Conservation (phyloP, 2,113 vertebrate genomes). For the Syngnathus typhle region DNA sequence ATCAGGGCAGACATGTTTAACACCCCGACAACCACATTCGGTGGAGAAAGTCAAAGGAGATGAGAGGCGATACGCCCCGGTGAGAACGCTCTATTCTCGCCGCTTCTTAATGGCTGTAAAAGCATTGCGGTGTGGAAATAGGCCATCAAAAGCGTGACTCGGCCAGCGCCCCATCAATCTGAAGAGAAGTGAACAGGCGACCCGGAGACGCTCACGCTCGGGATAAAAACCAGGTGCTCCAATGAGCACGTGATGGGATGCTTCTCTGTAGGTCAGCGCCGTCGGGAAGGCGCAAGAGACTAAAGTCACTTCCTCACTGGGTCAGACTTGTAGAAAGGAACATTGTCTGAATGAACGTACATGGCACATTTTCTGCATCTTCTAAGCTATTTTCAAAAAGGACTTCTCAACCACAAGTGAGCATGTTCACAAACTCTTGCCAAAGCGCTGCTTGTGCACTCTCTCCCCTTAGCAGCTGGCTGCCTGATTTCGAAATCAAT, state of each 20-base stretch:
- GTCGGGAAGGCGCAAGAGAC: constrained; percentile 18
- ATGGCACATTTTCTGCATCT: neutral
- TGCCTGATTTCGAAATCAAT: constrained; percentile 44
- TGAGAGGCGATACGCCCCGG: constrained; percentile 3
- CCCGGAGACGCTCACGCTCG: constrained; percentile 5
- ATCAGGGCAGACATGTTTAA: constrained; percentile 6
- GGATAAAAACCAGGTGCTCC: constrained; percentile 34
- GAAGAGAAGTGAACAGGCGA: neutral
- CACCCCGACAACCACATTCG: neutral
- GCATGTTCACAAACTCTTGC: constrained; percentile 19
- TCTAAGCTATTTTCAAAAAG: neutral
- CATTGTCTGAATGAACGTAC: neutral
- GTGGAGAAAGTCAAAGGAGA: constrained; percentile 7
- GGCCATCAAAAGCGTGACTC: constrained; percentile 12
- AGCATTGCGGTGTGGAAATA: constrained; percentile 3
- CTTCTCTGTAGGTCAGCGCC: constrained; percentile 43
- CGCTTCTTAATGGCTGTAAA: constrained; percentile 8
- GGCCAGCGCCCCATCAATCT: constrained; percentile 6
- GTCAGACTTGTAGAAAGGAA: constrained; percentile 36
- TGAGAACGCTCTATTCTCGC: constrained; percentile 13
- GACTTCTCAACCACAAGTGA: neutral
- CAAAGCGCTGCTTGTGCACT: constrained; percentile 18
- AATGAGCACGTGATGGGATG: constrained; percentile 36
- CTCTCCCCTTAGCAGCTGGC: constrained; percentile 26
- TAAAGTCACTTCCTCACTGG: constrained; percentile 38